Conservation (phyloP, 2,797 vertebrate genomes). For the Chaenodraco wilsoni region DNA sequence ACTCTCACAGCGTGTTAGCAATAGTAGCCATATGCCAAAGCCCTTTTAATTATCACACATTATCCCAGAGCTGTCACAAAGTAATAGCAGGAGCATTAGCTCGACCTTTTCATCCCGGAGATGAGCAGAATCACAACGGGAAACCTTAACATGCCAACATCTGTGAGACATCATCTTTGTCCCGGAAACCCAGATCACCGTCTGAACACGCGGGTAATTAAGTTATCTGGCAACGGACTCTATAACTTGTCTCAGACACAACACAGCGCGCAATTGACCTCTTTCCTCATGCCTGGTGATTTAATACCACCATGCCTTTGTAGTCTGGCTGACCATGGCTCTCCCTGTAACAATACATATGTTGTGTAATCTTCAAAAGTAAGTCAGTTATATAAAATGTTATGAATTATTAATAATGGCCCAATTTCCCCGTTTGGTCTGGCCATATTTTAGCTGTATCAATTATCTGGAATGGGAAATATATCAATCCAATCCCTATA, state of each 20-base stretch:
- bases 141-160: slow-evolving; percentile 38
- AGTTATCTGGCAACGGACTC: background rate
- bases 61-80: slow-evolving; percentile 56
- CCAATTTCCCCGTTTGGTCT: slow-evolving; percentile 60
- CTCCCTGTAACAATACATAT: slow-evolving; percentile 54
- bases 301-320: background rate
- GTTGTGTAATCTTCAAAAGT: slow-evolving; percentile 69
- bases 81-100: slow-evolving; percentile 28
- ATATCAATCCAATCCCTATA: slow-evolving; percentile 62
- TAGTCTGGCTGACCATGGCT: slow-evolving; percentile 16
- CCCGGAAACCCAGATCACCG: slow-evolving; percentile 8
- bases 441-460: slow-evolving; percentile 49
- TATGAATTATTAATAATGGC: slow-evolving; percentile 75
- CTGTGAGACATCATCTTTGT: background rate
- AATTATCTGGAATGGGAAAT: slow-evolving; percentile 64
- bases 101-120: slow-evolving; percentile 65
- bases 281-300: background rate
- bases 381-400: slow-evolving; percentile 71
- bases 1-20: slow-evolving; percentile 43
- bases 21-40: slow-evolving; percentile 61
- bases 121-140: slow-evolving; percentile 11
- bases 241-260: slow-evolving; percentile 1
- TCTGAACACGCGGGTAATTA: background rate
- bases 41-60: slow-evolving; percentile 71
- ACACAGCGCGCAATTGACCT: background rate